Evolutionary conservation across 1,140 invertebrate genomes (phyloP).

Genomic region (Zaprionus ghesquierei): DNA sequence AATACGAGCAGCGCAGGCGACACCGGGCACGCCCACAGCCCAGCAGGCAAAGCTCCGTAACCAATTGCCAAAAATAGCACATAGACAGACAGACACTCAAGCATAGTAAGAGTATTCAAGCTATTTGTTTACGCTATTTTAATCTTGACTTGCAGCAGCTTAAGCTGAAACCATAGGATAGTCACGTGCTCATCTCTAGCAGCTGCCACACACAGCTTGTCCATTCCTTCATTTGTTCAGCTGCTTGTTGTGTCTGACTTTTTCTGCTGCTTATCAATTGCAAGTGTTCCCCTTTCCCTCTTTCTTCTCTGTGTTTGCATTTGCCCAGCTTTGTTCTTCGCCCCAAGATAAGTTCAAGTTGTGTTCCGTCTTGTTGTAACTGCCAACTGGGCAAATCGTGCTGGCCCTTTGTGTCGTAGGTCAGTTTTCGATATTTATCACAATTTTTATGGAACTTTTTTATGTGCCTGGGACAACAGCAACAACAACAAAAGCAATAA

Average conservation of each 20-base stretch:
- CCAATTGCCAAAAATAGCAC: background rate
- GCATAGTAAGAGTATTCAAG: background rate
- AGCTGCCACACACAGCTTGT: background rate
- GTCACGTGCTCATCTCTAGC: conserved; percentile 31
- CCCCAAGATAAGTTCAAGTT: conserved; percentile 26
- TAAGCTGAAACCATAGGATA: background rate
- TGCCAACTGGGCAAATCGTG: conserved; percentile 24
- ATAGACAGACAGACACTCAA: background rate
- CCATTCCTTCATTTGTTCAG: conserved; percentile 12
- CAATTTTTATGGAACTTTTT: conserved; percentile 30
- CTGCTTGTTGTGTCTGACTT: background rate
- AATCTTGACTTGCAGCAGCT: background rate
- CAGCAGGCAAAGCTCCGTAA: background rate
- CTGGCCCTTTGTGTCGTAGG: conserved; percentile 8
- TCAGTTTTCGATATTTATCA: conserved; percentile 37
- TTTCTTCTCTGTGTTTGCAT: conserved; percentile 5
- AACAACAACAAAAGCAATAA: conserved; percentile 12
- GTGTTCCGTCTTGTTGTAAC: background rate
- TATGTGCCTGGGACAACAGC: conserved; percentile 18
- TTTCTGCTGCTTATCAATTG: conserved; percentile 28
- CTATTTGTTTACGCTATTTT: background rate
- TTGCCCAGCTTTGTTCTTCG: conserved; percentile 25
- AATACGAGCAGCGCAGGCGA: conserved; percentile 12
- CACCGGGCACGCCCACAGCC: background rate
- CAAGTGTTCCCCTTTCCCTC: conserved; percentile 13